Evolutionary conservation across 2,113 vertebrate genomes (phyloP), one percentile per base, ranked within the genome.

Genomic region (Platysternon megacephalum): DNA sequence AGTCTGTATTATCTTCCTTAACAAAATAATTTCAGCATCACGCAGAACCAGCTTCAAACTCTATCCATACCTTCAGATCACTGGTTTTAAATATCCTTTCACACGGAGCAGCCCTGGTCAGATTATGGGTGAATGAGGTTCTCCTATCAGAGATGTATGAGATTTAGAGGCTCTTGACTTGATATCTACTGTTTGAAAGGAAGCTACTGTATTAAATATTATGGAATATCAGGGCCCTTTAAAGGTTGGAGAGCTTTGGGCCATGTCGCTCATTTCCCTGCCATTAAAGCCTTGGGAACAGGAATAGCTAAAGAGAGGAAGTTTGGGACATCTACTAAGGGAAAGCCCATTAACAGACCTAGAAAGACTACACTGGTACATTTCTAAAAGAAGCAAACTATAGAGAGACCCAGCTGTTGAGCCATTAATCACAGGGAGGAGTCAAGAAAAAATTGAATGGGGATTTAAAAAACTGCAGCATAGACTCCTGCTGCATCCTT

Each of bases 391-490:
- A 58, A 79, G 53, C 32, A 56, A 88, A 55, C 44, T 48, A 44
- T 35, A 42, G 24, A 84, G 32, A 80, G 84, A 82, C 0, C 0
- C 32, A 91, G 56, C 79, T 91, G 81, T 65, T 74, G 76, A 91
- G 76, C 92, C 88, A 91, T 85, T 96, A 97, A 96, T 93, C 90
- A 96, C 72, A 89, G 86, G 95, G 94, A 96, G 97, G 95, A 95
- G 95, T 55, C 84, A 93, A 91, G 94, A 72, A 94, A 93, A 84
- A n/a, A 1, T 83, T 86, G 89, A 91, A 92, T 89, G 13, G 35
- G 49, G 55, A 79, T 95, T 94, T 22, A 61, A 86, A 90, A 72
- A 65, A 24, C 52, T 91, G 28, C 51, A 87, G 44, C 51, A 39
- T 28, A 85, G 87, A 44, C 85, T 91, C 84, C 52, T 83, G 85